phyloP scores from a whole-genome alignment of 1,140 invertebrate species.

The Physella acuta region DNA sequence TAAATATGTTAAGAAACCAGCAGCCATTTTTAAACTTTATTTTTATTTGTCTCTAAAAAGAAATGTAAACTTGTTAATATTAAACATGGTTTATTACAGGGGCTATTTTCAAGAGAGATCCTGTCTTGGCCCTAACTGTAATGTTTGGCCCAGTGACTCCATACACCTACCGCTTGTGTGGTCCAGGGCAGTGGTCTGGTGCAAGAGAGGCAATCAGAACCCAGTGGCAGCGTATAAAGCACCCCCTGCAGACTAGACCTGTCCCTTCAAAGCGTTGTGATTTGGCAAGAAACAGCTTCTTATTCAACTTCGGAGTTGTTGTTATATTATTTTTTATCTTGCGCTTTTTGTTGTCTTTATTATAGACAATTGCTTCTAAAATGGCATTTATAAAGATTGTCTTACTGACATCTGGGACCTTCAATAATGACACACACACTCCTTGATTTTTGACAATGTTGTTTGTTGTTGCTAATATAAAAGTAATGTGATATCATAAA shows the following conservation, averaged over 20 bases:
- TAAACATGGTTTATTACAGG: too few species aligned
- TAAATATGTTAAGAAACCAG: too few species aligned
- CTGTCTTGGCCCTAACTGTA: conserved; percentile 49
- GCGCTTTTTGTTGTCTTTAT: neutral
- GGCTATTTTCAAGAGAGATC: conserved; percentile 41
- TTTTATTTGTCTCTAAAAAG: too few species aligned
- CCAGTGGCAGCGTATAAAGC: conserved; percentile 29
- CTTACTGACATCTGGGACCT: too few species aligned
- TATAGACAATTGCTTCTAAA: too few species aligned
- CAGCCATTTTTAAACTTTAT: too few species aligned
- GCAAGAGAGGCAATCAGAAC: conserved; percentile 58
- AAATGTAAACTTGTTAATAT: too few species aligned
- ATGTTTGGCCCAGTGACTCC: conserved; percentile 59
- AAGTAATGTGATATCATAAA: too few species aligned
- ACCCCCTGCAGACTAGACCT: conserved; percentile 26
- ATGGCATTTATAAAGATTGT: too few species aligned
- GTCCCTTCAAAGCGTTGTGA: neutral
- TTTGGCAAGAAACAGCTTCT: neutral
- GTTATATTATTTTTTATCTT: neutral
- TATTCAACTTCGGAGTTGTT: neutral
- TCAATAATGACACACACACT: too few species aligned
- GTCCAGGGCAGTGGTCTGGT: conserved; percentile 59
- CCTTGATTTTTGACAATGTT: too few species aligned
- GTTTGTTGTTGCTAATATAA: too few species aligned
- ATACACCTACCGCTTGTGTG: conserved; percentile 62